Base-by-base conservation (phyloP, 2,888 invertebrate genomes). In the Tetramorium bicarinatum region DNA sequence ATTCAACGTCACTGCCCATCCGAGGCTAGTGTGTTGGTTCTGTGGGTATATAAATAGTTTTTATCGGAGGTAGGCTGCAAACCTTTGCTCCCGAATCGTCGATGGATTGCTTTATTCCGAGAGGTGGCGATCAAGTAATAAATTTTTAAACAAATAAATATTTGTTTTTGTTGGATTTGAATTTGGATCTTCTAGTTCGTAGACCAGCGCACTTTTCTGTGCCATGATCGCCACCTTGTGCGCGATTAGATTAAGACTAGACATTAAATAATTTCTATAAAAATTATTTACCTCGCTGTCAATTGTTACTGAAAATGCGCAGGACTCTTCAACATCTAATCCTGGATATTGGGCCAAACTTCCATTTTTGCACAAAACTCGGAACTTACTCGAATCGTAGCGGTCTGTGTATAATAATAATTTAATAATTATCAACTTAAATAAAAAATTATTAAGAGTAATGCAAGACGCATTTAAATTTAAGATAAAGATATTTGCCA, bases 281-380 rank as follows among this genome's bases (percentile, higher is more conserved):
- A 75, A 47, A 7, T 47, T 3, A 44, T 18, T 84, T 88, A 97
- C 95, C 94, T 97, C 97, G 21, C 96, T 96, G 87, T 96, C 96
- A 1, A 96, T 96, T 0, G 96, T 96, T 34, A 95, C 95, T 0
- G 96, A 95, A 11, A 97, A 94, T 0, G 96, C 95, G 86, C 97
- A 97, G 82, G 92, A 91, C 8, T 95, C 95, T 85, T 96, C 96
- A 0, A 96, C 95, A 49, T 92, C 83, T 25, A 96, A 95, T 1
- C 96, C 97, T 6, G 95, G 86, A 64, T 86, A 85, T 0, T 85
- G 80, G 0, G 96, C 96, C 41, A 97, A 92, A 0, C 95, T 95
- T 89, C 96, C 96, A 94, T 97, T 96, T 76, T 95, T 95, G 92
- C 97, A 97, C 0, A 97, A 94, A 0, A 96, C 96, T 2, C 96